phyloP scores from a whole-genome alignment of 2,797 vertebrate species.

The Heliangelus exortis region DNA sequence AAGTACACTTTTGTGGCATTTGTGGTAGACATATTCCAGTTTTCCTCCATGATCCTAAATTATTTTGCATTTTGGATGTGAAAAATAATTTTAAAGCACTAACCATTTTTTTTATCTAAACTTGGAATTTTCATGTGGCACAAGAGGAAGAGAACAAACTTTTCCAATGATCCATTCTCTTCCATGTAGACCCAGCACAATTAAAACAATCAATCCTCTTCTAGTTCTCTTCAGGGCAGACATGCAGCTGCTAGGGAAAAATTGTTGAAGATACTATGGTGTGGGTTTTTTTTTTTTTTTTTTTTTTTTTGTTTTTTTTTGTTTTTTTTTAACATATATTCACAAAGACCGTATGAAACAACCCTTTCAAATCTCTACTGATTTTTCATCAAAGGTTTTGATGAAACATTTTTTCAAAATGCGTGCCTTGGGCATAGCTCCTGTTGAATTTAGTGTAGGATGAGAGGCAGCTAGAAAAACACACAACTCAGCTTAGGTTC shows the following conservation, averaged over 20 bases:
- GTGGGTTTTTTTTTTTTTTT: neutral
- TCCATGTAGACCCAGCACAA: neutral
- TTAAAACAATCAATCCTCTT: neutral
- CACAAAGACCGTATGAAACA: neutral
- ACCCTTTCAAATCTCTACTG: neutral
- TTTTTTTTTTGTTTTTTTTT: neutral
- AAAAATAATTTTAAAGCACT: neutral
- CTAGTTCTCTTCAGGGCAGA: neutral
- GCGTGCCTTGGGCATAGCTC: neutral
- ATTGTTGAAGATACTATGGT: neutral
- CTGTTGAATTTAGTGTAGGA: neutral
- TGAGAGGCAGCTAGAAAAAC: neutral
- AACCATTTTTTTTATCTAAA: neutral
- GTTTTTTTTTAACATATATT: neutral
- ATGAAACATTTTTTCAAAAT: neutral
- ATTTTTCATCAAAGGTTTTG: neutral
- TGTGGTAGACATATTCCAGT: neutral
- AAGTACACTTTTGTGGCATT: neutral
- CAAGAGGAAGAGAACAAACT: neutral
- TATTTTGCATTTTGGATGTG: neutral
- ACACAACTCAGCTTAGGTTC: neutral
- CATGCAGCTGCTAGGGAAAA: neutral
- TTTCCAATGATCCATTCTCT: neutral
- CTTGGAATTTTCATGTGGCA: neutral
- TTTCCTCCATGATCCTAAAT: neutral